These are phyloP conservation scores for Romanogobio albipinnatus DNA, from an alignment of 2,113 vertebrate species.

Conservation along the genomic window DNA sequence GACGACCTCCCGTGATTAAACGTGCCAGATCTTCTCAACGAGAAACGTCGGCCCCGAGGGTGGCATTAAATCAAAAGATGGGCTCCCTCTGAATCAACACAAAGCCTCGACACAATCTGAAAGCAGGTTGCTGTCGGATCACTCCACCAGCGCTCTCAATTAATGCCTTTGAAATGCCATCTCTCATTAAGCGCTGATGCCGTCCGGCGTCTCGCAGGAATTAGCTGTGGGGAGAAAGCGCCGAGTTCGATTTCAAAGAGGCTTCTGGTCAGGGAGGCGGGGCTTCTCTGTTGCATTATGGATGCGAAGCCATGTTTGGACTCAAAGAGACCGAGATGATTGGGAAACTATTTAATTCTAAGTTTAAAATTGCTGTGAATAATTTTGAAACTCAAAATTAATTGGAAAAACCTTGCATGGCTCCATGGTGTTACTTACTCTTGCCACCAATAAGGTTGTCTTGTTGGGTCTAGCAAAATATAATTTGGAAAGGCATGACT, in stretches of 20 bases:
- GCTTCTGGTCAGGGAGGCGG: constrained; percentile 6
- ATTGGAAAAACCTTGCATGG: background rate
- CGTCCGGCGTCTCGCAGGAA: constrained; percentile 38
- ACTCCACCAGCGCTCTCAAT: constrained; percentile 64
- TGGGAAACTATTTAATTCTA: constrained; percentile 5
- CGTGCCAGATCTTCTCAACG: constrained; percentile 12
- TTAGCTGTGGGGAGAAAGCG: constrained; percentile 53
- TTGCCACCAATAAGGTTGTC: background rate
- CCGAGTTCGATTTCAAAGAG: constrained; percentile 61
- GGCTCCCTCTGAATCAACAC: constrained; percentile 57
- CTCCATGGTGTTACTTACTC: background rate
- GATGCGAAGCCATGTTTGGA: constrained; percentile 6
- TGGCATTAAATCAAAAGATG: constrained; percentile 56
- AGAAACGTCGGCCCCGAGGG: constrained; percentile 23
- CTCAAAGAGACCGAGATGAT: background rate
- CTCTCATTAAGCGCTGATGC: constrained; percentile 68
- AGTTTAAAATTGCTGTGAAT: background rate
- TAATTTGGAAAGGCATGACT: background rate
- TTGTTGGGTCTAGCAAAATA: background rate
- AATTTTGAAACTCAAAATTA: background rate
- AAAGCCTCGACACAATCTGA: constrained; percentile 42
- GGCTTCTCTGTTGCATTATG: background rate
- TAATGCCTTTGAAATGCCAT: constrained; percentile 71
- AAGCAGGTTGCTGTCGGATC: constrained; percentile 55
- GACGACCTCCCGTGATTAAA: constrained; percentile 43